Percentiles rank a stretch among this genome's conserved stretches.
Evolutionary conservation across 2,888 invertebrate genomes (phyloP).

Genomic region (Allygus modestus): DNA sequence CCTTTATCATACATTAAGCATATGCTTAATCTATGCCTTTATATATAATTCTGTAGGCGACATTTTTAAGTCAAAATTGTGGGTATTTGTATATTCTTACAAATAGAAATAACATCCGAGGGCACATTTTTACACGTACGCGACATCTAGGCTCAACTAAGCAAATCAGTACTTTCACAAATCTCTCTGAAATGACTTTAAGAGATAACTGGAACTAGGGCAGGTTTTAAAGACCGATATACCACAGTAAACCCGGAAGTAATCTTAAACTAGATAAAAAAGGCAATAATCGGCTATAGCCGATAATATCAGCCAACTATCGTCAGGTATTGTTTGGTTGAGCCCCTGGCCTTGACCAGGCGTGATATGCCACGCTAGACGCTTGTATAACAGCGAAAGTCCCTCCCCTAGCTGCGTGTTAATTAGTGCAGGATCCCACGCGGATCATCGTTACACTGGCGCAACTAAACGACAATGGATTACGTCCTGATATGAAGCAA

Average conservation of each 20-base stretch:
- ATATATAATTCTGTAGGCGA: too few relatives aligned
- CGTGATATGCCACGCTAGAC: conserved; percentile 23
- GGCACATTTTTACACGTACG: too few relatives aligned
- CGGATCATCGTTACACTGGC: conserved; percentile 19
- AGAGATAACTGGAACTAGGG: too few relatives aligned
- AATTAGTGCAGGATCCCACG: conserved; percentile 35
- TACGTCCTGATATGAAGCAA: conserved; percentile 1
- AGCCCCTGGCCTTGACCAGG: neutral
- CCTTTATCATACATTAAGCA: too few relatives aligned
- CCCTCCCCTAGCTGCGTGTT: neutral
- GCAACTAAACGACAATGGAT: conserved; percentile 21
- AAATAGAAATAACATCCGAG: too few relatives aligned
- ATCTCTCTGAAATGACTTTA: too few relatives aligned
- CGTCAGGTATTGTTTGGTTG: neutral
- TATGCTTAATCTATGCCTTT: too few relatives aligned
- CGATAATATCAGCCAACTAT: neutral
- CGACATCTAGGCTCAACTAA: too few relatives aligned
- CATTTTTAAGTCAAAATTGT: too few relatives aligned
- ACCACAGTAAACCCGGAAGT: neutral
- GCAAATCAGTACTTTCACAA: too few relatives aligned
- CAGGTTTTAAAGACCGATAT: neutral
- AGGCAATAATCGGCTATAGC: conserved; percentile 18
- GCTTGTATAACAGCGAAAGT: conserved; percentile 41
- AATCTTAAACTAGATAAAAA: neutral
- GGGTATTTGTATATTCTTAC: too few relatives aligned